Base-by-base conservation (phyloP, 2,113 vertebrate species). In the Megaleporinus macrocephalus region DNA sequence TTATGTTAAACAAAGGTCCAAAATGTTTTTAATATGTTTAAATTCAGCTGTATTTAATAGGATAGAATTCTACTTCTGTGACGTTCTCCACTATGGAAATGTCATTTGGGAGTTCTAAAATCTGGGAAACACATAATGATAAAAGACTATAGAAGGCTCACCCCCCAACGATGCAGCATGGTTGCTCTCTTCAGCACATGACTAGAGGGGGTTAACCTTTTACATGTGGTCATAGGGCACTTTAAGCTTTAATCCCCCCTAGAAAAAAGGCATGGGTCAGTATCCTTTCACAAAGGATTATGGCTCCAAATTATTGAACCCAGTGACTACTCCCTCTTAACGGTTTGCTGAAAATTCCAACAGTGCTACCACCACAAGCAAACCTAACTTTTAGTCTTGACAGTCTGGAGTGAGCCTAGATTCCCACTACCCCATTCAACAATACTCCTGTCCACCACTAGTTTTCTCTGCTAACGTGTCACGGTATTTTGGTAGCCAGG, bases 401-500 rank as follows among this genome's bases (percentile, higher is more conserved):
- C 24, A 59, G 12, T 4, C 55, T 53, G 7, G 4, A 30, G 20
- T 62, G 22, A 20, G 47, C 65, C 10, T 84, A 51, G 53, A 79
- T 57, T 74, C 61, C 63, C 73, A 44, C n/a, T 4, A 18, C 20
- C 26, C 27, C 11, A 4, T 36, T 73, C 11, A 76, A 41, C 66
- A 14, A 30, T 18, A 29, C 41, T 63, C 75, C 10, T 4, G 13
- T 41, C 84, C 30, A 75, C 81, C 83, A 53, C 65, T 53, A 77
- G 30, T 80, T 86, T 79, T 62, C 81, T 53, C 69, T 44, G 18
- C 70, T 72, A 27, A 73, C 14, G 0, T 51, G 20, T 85, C 55
- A 80, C 30, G 72, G 85, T 91, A 86, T 91, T 89, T 89, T 86
- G 87, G 89, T 90, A 89, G 83, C 86, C 80, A 66, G 75, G 49